Evolutionary conservation across 2,888 invertebrate genomes (phyloP).

Genomic region (Lasioglossum figueresi): DNA sequence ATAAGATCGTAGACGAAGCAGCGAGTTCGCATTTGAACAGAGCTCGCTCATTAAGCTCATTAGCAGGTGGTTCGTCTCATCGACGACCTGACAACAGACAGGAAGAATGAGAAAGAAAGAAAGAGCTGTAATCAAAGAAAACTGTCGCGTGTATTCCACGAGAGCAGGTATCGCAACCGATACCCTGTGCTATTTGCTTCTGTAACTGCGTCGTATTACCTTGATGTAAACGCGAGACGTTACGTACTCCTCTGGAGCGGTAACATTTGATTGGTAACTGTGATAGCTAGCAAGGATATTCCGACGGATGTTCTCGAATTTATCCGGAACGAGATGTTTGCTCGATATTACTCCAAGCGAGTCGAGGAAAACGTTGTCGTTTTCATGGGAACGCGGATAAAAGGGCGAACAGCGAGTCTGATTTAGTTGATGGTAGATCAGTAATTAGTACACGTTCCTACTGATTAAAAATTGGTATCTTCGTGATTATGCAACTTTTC

Average conservation of each 20-base stretch:
- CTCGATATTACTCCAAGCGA: neutral
- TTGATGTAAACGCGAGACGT: neutral
- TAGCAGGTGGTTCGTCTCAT: conserved; percentile 59
- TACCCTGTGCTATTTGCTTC: neutral
- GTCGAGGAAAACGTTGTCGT: neutral
- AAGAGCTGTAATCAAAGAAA: conserved; percentile 56
- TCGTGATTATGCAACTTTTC: neutral
- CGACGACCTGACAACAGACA: conserved; percentile 46
- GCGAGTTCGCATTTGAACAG: conserved; percentile 45
- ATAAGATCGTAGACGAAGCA: conserved; percentile 30
- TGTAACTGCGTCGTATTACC: neutral
- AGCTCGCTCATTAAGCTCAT: conserved; percentile 61
- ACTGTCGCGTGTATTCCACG: conserved; percentile 50
- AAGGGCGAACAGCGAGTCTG: neutral
- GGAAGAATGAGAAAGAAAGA: neutral
- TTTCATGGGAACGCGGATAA: neutral
- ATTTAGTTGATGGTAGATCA: neutral
- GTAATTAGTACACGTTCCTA: neutral
- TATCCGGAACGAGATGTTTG: neutral
- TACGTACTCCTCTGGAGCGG: neutral
- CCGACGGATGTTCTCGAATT: neutral
- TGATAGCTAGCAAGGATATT: neutral
- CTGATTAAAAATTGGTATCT: neutral
- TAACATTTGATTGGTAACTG: neutral
- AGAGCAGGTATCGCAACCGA: conserved; percentile 2